Evolutionary conservation across 2,113 vertebrate genomes (phyloP), one percentile per base, ranked within the genome.

Genomic region (Carassius carassius): DNA sequence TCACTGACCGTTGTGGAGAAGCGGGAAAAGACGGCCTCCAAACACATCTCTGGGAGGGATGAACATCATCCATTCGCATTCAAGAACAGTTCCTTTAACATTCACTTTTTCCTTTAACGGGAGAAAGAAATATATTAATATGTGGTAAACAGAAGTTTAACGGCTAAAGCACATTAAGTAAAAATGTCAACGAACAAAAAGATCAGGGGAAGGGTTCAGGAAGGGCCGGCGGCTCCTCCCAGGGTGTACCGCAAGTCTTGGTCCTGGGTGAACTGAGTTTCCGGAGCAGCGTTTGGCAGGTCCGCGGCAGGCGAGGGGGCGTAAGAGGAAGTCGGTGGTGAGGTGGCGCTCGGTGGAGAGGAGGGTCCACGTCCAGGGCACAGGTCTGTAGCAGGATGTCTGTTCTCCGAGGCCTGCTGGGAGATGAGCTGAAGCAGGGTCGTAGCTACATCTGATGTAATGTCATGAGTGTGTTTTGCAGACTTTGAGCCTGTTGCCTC

Each of bases 211-310:
- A 19, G 11, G 44, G 47, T 62, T 35, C 56, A 62, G 44, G 82
- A 77, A 14, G 12, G 82, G 58, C 58, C 77, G 21, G 77, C 35
- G 32, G 77, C 54, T 41, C 49, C 82, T 89, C 97, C 95, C 21
- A 95, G 94, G 90, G 96, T 91, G 88, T 98, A 99, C 82, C 98
- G 97, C 65, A 99, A 95, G 93, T 99, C 98, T 94, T 98, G 97
- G 92, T 99, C 98, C 89, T 97, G 97, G 0, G 97, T 96, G 88
- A 98, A 99, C 90, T 97, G 96, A 76, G 94, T 87, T 1, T 89
- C 79, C 2, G 82, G 83, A 69, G 94, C 94, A 67, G 94, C 92
- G 89, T 94, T 62, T 21, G 35, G 23, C 37, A 41, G 37, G 37
- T 7, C 37, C 37, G 37, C 37, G 6, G 37, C 37, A 7, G 37